Percentiles rank a stretch among this genome's conserved stretches.
Evolutionary conservation across 2,113 vertebrate genomes (phyloP).

Genomic region (Ascaphus truei): DNA sequence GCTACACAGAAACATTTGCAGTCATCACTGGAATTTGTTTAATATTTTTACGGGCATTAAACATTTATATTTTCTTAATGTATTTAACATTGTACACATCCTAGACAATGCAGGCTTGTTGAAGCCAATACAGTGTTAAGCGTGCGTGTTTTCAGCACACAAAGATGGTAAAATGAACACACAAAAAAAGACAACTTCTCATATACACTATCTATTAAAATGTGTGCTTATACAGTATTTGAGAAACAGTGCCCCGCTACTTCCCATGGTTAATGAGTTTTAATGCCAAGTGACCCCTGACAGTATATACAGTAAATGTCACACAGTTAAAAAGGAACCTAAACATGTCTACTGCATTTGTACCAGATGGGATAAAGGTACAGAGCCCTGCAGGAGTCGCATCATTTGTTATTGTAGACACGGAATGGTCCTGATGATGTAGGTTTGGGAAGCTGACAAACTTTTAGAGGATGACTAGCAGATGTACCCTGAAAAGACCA

Average conservation of each 20-base stretch:
- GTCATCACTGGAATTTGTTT: slow-evolving; percentile 5
- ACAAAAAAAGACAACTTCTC: too few relatives aligned
- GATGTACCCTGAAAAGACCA: slow-evolving; percentile 32
- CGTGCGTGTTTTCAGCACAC: neutral
- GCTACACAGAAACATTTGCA: neutral
- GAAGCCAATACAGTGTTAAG: neutral
- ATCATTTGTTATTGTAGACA: slow-evolving; percentile 26
- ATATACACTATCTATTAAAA: neutral
- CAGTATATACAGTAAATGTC: slow-evolving; percentile 1
- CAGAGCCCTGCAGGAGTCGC: neutral
- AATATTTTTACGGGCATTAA: neutral
- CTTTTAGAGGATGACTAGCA: slow-evolving; percentile 16
- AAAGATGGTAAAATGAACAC: neutral
- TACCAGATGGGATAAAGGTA: slow-evolving; percentile 14
- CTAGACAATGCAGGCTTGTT: neutral
- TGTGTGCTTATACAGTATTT: too few relatives aligned
- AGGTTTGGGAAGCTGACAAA: slow-evolving; percentile 19
- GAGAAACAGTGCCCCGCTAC: too few relatives aligned
- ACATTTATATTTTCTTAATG: neutral
- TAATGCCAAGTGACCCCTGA: neutral
- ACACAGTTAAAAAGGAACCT: neutral
- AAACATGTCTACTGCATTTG: neutral
- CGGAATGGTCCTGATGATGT: slow-evolving; percentile 18
- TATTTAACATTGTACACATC: slow-evolving; percentile 15
- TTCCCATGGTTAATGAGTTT: neutral